Evolutionary conservation across 2,888 invertebrate genomes (phyloP), one percentile per base, ranked within the genome.

Genomic region (Sinhomidia bicolor): DNA sequence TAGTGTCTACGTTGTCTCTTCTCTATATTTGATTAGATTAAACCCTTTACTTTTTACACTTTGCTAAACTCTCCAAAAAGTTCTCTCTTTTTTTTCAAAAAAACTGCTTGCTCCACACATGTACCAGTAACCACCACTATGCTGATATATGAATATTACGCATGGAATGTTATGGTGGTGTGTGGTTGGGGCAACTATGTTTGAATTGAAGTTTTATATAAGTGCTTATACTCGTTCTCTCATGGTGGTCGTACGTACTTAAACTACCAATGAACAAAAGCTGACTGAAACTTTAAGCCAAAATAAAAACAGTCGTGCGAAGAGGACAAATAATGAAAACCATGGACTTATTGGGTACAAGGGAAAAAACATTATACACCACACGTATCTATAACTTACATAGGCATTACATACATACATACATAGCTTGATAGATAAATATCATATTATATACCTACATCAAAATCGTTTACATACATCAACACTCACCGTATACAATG

Each of bases 261-360:
- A n/a, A n/a, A n/a, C n/a, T n/a, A n/a, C n/a, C n/a, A n/a, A n/a
- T n/a, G n/a, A n/a, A n/a, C n/a, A 71, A 71, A 71, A 20, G 41
- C 36, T 68, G 68, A 10, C 41, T 71, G 12, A 41, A 71, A 41
- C 20, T 71, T 71, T 71, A 41, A 71, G 68, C 68, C 41, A 71
- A 71, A 71, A 71, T 71, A 41, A 71, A 71, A 71, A 71, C 68
- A 71, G 68, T 71, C 41, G 41, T 71, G 36, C 10, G 36, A 12
- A 41, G 17, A 26, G 65, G 5, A 29, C 65, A 32, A 47, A 65
- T 14, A n/a, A 23, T 14, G 65, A n/a, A 29, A 26, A 26, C 26
- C 62, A 14, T 29, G 14, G 12, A 9, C 62, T 62, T 29, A 62
- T 29, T 62, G 62, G 29, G 62, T 23, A n/a, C n/a, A n/a, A n/a